Evolutionary conservation across 1,140 invertebrate species (phyloP).

Genomic region (Eueides isabella): DNA sequence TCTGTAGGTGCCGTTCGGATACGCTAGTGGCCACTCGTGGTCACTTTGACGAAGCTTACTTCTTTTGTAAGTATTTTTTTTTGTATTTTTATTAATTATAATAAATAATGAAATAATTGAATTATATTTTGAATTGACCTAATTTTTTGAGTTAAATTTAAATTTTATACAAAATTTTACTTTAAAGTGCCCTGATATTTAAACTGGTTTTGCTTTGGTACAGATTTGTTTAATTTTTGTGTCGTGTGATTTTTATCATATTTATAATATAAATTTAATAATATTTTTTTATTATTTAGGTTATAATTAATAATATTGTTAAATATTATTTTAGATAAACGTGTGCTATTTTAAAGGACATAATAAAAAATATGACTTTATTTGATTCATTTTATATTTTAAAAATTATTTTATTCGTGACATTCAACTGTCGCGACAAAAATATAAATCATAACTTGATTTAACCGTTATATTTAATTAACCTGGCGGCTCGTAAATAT

Average conservation of each 20-base stretch:
- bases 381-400: neutral
- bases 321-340: neutral
- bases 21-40: conserved; percentile 54
- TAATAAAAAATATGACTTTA: neutral
- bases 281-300: neutral
- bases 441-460: neutral
- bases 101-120: neutral
- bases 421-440: neutral
- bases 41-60: neutral
- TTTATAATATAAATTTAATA: no score
- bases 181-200: neutral
- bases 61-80: conserved; percentile 1
- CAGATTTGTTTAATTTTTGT: neutral
- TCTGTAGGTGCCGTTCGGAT: conserved; percentile 47
- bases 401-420: neutral
- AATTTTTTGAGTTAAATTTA: neutral
- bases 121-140: neutral
- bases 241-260: neutral
- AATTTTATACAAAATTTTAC: no score
- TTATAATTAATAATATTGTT: neutral
- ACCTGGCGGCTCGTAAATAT: neutral
- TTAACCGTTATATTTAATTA: conserved; percentile 30
- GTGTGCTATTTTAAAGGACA: neutral
- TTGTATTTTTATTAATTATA: neutral
- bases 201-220: neutral